Percentiles rank a stretch among this genome's conserved stretches.
Conservation (phyloP, 2,888 invertebrate genomes). For the Zeuzera pyrina region DNA sequence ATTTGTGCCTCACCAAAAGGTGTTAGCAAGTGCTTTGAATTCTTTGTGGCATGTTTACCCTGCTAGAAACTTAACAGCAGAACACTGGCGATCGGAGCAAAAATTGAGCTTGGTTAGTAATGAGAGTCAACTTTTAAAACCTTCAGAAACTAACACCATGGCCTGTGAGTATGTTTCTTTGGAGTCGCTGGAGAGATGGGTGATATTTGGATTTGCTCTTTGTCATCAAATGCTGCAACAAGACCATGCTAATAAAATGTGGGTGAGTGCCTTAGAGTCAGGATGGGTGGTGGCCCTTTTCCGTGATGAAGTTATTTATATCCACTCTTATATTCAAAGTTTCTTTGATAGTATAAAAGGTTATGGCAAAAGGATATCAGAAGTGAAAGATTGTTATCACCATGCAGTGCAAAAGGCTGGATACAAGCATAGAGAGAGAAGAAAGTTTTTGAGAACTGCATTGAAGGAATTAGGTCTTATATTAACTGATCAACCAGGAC, state of each 20-base stretch:
- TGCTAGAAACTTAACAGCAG: slow-evolving; percentile 91
- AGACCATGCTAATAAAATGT: slow-evolving; percentile 88
- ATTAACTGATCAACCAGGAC: slow-evolving; percentile 97
- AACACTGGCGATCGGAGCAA: slow-evolving; percentile 94
- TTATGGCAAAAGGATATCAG: slow-evolving; percentile 91
- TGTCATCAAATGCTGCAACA: slow-evolving; percentile 92
- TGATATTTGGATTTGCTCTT: slow-evolving; percentile 93
- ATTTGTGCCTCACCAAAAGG: slow-evolving; percentile 93
- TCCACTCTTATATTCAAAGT: slow-evolving; percentile 92
- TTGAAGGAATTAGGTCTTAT: slow-evolving; percentile 95
- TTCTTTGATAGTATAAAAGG: slow-evolving; percentile 98
- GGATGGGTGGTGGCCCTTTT: slow-evolving; percentile 96
- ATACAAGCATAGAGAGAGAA: slow-evolving; percentile 92
- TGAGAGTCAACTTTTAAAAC: slow-evolving; percentile 94
- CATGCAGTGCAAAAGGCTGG: slow-evolving; percentile 93
- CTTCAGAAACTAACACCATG: slow-evolving; percentile 95
- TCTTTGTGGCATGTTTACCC: slow-evolving; percentile 92
- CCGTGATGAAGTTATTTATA: slow-evolving; percentile 96
- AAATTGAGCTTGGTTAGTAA: slow-evolving; percentile 95
- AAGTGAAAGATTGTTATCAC: slow-evolving; percentile 96
- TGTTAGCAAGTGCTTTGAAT: slow-evolving; percentile 87
- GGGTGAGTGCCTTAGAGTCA: slow-evolving; percentile 92
- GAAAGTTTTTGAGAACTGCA: slow-evolving; percentile 96
- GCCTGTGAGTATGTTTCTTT: slow-evolving; percentile 98
- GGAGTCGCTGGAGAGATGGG: slow-evolving; percentile 97